Conservation (phyloP, 2,888 invertebrate genomes). For the Ischnura elegans region DNA sequence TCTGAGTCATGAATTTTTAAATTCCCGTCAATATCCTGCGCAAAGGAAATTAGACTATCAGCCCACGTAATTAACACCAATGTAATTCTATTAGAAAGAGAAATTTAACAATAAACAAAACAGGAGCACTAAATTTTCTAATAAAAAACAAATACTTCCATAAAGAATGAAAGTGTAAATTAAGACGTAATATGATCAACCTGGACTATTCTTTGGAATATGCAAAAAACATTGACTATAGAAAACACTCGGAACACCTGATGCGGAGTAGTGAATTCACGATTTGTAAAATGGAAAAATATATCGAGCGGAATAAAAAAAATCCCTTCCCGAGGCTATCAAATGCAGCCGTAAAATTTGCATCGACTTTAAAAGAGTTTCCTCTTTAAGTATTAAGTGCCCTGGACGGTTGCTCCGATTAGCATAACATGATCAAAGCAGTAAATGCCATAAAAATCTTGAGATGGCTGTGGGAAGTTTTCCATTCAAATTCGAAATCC, state of each 20-base stretch:
- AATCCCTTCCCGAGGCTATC: background rate
- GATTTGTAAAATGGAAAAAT: background rate
- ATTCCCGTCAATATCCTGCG: too few species aligned
- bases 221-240: background rate
- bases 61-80: too few species aligned
- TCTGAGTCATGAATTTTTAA: too few species aligned
- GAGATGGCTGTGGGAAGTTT: background rate
- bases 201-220: background rate
- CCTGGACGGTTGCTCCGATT: background rate
- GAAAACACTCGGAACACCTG: conserved; percentile 3
- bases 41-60: too few species aligned
- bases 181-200: background rate
- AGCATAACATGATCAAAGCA: background rate
- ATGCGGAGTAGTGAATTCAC: background rate
- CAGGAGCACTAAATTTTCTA: too few species aligned
- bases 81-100: too few species aligned
- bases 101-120: too few species aligned
- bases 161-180: background rate
- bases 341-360: background rate
- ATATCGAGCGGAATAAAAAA: background rate
- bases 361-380: background rate
- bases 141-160: too few species aligned
- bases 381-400: background rate
- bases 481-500: background rate
- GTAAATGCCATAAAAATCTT: background rate